Evolutionary conservation across 1,140 invertebrate genomes (phyloP).

Genomic region (Dysdera silvatica): DNA sequence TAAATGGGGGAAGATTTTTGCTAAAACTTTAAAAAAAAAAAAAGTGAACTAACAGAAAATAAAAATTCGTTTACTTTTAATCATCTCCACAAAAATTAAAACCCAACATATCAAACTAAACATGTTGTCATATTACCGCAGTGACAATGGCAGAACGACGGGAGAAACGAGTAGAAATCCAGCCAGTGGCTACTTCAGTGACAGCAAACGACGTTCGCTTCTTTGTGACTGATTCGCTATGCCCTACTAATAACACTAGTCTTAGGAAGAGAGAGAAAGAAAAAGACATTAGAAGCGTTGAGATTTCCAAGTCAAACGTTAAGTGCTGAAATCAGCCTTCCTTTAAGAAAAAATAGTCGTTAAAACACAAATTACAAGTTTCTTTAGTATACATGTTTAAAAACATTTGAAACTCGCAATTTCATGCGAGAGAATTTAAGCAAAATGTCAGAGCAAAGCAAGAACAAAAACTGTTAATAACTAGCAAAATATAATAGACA

Average conservation of each 20-base stretch:
- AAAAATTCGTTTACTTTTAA: conserved; percentile 24
- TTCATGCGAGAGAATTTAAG: too few species aligned
- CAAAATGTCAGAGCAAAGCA: too few species aligned
- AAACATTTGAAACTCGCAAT: too few species aligned
- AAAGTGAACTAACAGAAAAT: background rate
- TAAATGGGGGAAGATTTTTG: conserved; percentile 1
- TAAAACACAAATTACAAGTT: background rate
- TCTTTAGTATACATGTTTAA: background rate
- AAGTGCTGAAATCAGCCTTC: conserved; percentile 31
- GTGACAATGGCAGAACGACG: conserved; percentile 5
- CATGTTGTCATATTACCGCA: conserved; percentile 29
- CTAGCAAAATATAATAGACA: too few species aligned
- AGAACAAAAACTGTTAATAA: too few species aligned
- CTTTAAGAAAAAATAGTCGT: conserved; percentile 1
- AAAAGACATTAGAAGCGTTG: conserved; percentile 17
- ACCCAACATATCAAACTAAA: conserved; percentile 28
- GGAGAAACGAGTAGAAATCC: background rate
- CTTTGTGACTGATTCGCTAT: conserved; percentile 17
- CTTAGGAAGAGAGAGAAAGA: conserved; percentile 29
- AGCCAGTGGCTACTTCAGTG: background rate
- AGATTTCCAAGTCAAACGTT: conserved; percentile 17
- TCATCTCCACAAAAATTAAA: conserved; percentile 31
- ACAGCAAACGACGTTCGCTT: conserved; percentile 6
- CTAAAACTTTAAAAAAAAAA: too few species aligned
- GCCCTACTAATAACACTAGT: conserved; percentile 24